A percentile compares a stretch with the other conserved stretches of the same genome.
Evolutionary conservation across 64 coral and sea anemone species (phyloP).

Genomic region (Orbicella faveolata): DNA sequence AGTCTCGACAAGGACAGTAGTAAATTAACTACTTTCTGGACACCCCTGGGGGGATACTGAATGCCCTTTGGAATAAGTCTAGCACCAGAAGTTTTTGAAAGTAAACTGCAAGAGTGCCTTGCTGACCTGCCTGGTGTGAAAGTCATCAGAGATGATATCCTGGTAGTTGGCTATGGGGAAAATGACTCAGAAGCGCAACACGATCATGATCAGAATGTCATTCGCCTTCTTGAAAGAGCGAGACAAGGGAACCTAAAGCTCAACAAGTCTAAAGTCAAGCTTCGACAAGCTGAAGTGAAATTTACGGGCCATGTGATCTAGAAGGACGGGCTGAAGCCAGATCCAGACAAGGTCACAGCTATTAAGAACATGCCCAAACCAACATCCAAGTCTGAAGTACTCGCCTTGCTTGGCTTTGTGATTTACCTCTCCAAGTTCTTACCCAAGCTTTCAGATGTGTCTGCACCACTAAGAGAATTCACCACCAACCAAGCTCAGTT

Average conservation of each 20-base stretch:
- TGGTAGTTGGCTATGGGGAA: slow-evolving; percentile 27
- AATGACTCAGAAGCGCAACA: slow-evolving; percentile 15
- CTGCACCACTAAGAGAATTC: slow-evolving; percentile 25
- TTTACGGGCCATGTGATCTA: slow-evolving; percentile 50
- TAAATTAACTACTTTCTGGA: slow-evolving; percentile 4
- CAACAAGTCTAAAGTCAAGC: slow-evolving; percentile 47
- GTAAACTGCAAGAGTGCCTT: slow-evolving; percentile 38
- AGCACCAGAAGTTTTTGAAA: slow-evolving; percentile 37
- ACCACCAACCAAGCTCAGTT: slow-evolving; percentile 16
- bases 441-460: slow-evolving; percentile 17
- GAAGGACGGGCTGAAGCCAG: slow-evolving; percentile 59
- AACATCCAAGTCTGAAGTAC: slow-evolving; percentile 24
- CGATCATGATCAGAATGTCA: slow-evolving; percentile 23
- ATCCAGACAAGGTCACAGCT: slow-evolving; percentile 40
- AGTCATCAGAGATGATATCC: slow-evolving; percentile 43
- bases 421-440: slow-evolving; percentile 37
- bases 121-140: slow-evolving; percentile 30
- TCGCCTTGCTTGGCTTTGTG: slow-evolving; percentile 43
- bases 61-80: slow-evolving; percentile 44
- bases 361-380: slow-evolving; percentile 28
- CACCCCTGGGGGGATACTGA: slow-evolving; percentile 15
- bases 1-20: slow-evolving; percentile 34
- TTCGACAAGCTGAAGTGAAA: slow-evolving; percentile 31
- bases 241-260: slow-evolving; percentile 28
- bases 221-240: slow-evolving; percentile 25